These are phyloP conservation scores for Falco punctatus DNA, from an alignment of 2,113 vertebrate species.

Conservation along the genomic window DNA sequence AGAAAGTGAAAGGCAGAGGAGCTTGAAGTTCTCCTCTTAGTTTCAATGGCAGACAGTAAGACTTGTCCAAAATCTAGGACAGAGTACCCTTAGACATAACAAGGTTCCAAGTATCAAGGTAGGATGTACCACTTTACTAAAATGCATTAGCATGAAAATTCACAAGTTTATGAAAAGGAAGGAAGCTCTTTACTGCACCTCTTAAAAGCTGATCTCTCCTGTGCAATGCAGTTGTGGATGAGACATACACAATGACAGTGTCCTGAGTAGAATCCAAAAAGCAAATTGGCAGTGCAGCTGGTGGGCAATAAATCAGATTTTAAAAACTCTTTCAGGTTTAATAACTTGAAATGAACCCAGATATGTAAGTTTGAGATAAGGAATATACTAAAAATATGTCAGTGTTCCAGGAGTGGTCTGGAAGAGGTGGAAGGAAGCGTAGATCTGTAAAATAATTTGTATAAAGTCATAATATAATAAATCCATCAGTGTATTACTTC, in stretches of 20 bases:
- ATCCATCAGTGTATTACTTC: neutral
- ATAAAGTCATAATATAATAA: neutral
- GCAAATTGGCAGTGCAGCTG: neutral
- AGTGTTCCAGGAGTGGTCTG: neutral
- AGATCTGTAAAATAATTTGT: neutral
- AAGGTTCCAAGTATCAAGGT: neutral
- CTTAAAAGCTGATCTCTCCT: neutral
- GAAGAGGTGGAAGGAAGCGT: neutral
- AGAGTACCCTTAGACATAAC: neutral
- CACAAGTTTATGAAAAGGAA: neutral
- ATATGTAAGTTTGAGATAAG: neutral
- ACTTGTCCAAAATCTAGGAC: neutral
- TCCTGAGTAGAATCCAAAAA: neutral
- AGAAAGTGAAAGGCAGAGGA: neutral
- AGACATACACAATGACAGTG: neutral
- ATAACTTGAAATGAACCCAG: neutral
- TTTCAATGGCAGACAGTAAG: neutral
- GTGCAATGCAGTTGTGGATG: neutral
- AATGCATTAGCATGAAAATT: neutral
- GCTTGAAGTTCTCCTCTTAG: neutral
- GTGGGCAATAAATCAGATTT: neutral
- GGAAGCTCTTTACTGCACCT: neutral
- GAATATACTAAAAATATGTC: neutral
- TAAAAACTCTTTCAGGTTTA: constrained; percentile 1
- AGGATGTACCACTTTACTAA: neutral